Evolutionary conservation across 1,140 invertebrate genomes (phyloP), one percentile per base, ranked within the genome.

Genomic region (Drosophila insularis): DNA sequence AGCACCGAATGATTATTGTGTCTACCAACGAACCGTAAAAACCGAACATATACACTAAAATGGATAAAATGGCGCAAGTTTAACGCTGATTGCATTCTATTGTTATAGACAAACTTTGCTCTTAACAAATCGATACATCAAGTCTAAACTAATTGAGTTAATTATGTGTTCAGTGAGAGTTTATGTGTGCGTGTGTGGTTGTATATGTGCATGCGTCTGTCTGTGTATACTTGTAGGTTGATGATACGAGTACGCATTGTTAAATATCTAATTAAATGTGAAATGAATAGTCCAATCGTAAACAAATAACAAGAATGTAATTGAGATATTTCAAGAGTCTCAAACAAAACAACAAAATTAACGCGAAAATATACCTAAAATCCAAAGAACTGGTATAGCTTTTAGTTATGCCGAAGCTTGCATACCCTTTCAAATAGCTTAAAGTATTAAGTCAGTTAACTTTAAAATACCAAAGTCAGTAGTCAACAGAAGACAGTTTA

Each of bases 261-360:
- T 68, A 37, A 78, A 60, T 63, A 79, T 87, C 63, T 68, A 82
- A 87, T 87, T 82, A 82, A 70, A 68, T 82, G 53, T 35, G 68
- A 73, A 86, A 87, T 76, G 64, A 66, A 72, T 76, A 64, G 68
- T 54, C 63, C 5, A 56, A 62, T 21, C n/a, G 14, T 23, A 63
- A 43, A 46, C 19, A 50, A 79, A 68, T 54, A 63, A 64, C 31
- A 43, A 35, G 50, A 32, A 32, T 60, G 73, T 63, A 65, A 70
- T 59, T 62, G 56, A 37, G 58, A 69, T 74, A 67, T 74, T 55
- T 66, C 37, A 31, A 8, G 1, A 43, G 40, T 19, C 35, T 23
- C 7, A 31, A 58, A 55, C 39, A 35, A 74, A 66, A 43, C 27
- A 4, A 55, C 35, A 27, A 27, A 14, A 55, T 31, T 31, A 35